phyloP scores from a whole-genome alignment of 2,888 invertebrate genomes.

The Lasioglossum pauxillum region DNA sequence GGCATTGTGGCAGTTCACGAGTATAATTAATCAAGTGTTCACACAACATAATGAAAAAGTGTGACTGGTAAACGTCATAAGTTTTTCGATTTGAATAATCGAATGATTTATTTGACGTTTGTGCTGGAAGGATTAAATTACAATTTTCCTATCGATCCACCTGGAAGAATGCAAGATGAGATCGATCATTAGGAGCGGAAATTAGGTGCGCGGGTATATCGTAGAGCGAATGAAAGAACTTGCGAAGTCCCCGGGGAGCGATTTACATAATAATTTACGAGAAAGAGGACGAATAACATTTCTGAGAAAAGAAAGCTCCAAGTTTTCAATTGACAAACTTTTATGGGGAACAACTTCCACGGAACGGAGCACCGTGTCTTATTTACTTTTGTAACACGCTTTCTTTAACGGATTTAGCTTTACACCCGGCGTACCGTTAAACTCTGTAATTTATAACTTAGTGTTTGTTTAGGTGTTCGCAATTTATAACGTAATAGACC shows the following conservation, averaged over 20 bases:
- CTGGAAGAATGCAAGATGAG: background rate
- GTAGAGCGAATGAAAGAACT: background rate
- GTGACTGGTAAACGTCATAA: too few relatives aligned
- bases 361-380: background rate
- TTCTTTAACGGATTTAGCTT: slow-evolving; percentile 8
- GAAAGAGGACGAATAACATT: slow-evolving; percentile 3
- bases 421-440: slow-evolving; percentile 5
- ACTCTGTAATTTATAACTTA: slow-evolving; percentile 13
- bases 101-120: background rate
- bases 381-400: slow-evolving; percentile 12
- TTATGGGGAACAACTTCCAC: slow-evolving; percentile 7
- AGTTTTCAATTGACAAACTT: slow-evolving; percentile 17
- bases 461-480: slow-evolving; percentile 5
- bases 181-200: background rate
- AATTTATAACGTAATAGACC: slow-evolving; percentile 1
- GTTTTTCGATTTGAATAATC: background rate
- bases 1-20: background rate
- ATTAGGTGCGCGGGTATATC: background rate
- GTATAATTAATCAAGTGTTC: background rate
- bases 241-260: background rate
- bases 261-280: slow-evolving; percentile 18
- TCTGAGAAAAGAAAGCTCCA: slow-evolving; percentile 1
- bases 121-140: background rate
- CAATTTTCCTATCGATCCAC: background rate
- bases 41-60: background rate